Percentiles rank a stretch among this genome's conserved stretches.
Conservation (phyloP, 2,797 vertebrate species). For the Saxicola maurus region DNA sequence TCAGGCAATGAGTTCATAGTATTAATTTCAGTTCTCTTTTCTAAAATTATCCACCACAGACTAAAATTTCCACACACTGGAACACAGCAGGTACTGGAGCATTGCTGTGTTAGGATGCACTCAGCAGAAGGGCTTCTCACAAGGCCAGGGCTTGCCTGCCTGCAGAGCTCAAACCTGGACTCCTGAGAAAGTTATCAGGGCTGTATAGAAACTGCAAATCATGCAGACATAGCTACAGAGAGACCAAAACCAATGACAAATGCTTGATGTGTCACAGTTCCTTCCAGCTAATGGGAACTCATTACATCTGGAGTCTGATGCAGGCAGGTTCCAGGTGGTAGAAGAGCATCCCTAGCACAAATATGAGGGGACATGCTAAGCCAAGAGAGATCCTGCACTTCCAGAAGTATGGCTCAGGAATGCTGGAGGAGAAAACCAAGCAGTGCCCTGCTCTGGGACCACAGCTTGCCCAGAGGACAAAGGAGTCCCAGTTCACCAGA, state of each 20-base stretch:
- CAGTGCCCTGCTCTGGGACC: not conserved
- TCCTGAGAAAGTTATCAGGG: not conserved
- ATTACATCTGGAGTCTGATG: not conserved
- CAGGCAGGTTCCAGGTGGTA: not conserved
- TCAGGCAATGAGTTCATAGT: not conserved
- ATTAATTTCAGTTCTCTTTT: not conserved
- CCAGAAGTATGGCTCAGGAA: accelerated
- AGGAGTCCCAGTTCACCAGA: not conserved
- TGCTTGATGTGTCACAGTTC: not conserved
- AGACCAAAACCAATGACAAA: not conserved
- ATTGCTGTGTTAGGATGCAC: not conserved
- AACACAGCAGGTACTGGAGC: not conserved
- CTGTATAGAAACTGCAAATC: not conserved
- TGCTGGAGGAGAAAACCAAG: not conserved
- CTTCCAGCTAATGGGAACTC: not conserved
- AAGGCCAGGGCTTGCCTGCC: not conserved
- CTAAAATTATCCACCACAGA: not conserved
- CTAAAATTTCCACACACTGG: not conserved
- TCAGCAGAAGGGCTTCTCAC: not conserved
- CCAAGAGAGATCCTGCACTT: not conserved
- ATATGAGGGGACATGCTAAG: accelerated
- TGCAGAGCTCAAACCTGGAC: not conserved
- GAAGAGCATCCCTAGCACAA: not conserved
- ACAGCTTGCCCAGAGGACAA: accelerated
- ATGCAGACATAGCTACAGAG: not conserved